These are phyloP conservation scores for Takifugu rubripes DNA, from an alignment of 2,797 vertebrate genomes.

Conservation along the genomic window DNA sequence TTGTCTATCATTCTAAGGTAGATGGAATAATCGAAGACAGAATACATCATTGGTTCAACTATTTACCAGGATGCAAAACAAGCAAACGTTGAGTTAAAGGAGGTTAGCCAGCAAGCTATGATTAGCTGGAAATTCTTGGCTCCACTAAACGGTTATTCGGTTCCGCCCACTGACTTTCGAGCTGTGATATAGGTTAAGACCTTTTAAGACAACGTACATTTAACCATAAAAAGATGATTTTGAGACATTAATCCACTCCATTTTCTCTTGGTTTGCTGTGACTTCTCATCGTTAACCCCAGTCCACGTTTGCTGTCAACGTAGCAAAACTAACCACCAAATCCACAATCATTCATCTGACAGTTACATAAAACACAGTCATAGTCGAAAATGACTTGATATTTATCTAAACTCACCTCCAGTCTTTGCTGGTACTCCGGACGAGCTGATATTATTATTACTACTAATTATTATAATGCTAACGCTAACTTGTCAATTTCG, in stretches of 20 bases:
- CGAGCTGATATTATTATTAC: background rate
- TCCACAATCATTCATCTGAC: background rate
- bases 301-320: background rate
- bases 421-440: conserved; percentile 7
- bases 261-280: conserved; percentile 11
- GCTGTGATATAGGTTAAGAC: background rate
- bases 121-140: too few species aligned
- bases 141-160: rapidly evolving
- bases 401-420: conserved; percentile 25
- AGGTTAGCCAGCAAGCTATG: conserved; percentile 26
- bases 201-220: background rate
- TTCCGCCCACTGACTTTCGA: background rate
- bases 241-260: background rate
- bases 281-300: conserved; percentile 3
- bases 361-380: background rate
- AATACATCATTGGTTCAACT: background rate
- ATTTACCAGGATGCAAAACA: background rate
- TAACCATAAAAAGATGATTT: background rate
- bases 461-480: conserved; percentile 22
- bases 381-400: background rate
- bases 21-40: background rate
- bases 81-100: background rate
- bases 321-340: background rate
- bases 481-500: conserved; percentile 11
- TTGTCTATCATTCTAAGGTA: background rate